Conservation (phyloP, 2,888 invertebrate genomes). For the Drosophila yooni region DNA sequence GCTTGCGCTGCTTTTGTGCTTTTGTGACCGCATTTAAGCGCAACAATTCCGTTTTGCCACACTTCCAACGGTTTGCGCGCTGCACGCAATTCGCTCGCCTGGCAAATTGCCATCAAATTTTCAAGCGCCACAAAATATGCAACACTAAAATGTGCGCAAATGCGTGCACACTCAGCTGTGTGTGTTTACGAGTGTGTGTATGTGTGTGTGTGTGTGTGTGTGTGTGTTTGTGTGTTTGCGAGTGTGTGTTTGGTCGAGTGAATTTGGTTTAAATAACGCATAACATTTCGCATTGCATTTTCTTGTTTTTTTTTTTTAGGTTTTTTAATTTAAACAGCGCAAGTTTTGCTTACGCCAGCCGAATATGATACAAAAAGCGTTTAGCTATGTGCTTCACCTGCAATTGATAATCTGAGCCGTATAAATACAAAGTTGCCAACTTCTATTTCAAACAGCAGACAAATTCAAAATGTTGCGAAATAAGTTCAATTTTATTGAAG, state of each 20-base stretch:
- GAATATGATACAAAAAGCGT: slow-evolving; percentile 31
- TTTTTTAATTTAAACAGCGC: slow-evolving; percentile 54
- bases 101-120: slow-evolving; percentile 80
- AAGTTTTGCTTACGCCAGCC: slow-evolving; percentile 61
- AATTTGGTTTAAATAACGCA: slow-evolving; percentile 44
- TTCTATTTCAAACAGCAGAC: not conserved
- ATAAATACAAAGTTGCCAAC: not conserved
- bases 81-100: slow-evolving; percentile 58
- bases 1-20: slow-evolving; percentile 10
- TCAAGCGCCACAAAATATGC: slow-evolving; percentile 79
- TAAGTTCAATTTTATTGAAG: not conserved
- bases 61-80: slow-evolving; percentile 36
- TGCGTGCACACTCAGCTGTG: slow-evolving; percentile 27
- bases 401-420: slow-evolving; percentile 31
- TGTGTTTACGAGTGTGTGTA: slow-evolving; percentile 5
- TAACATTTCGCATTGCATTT: slow-evolving; percentile 20
- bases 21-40: slow-evolving; percentile 61
- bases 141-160: slow-evolving; percentile 66
- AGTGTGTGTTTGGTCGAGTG: slow-evolving; percentile 9
- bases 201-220: slow-evolving; percentile 1
- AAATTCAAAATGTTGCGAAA: not conserved
- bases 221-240: slow-evolving; percentile 7
- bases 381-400: slow-evolving; percentile 43
- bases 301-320: slow-evolving; percentile 7
- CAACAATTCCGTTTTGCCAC: slow-evolving; percentile 62